These are phyloP conservation scores for Cheilosia vernalis DNA, from an alignment of 2,888 invertebrate species.

Conservation along the genomic window DNA sequence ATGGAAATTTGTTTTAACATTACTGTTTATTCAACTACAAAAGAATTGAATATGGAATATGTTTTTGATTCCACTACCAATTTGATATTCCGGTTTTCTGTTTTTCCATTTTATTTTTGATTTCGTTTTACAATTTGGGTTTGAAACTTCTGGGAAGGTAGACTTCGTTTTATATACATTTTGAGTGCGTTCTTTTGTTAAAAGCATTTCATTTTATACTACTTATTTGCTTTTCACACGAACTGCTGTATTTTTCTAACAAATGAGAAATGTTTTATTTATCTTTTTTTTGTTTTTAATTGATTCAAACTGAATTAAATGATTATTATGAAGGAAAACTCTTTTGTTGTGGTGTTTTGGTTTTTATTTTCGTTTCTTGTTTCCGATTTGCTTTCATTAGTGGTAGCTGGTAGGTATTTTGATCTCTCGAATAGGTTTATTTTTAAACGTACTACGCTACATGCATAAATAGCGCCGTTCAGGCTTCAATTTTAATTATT, in stretches of 20 bases:
- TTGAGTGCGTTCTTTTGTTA: neutral
- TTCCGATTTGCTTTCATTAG: conserved; percentile 11
- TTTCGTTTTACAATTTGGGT: conserved; percentile 30
- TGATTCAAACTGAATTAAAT: conserved; percentile 58
- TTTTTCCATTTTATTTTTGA: conserved; percentile 6
- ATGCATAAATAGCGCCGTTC: too few relatives aligned
- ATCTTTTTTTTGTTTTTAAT: conserved; percentile 14
- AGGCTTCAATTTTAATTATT: conserved; percentile 25
- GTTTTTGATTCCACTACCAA: conserved; percentile 12
- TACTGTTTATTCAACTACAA: conserved; percentile 6
- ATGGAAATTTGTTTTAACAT: conserved; percentile 16
- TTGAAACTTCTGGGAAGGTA: conserved; percentile 7
- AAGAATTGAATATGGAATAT: conserved; percentile 19
- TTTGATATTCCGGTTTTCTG: conserved; percentile 21
- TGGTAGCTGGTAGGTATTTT: conserved; percentile 5
- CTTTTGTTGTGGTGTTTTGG: conserved; percentile 26
- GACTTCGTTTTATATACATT: conserved; percentile 13
- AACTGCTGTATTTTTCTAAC: conserved; percentile 11
- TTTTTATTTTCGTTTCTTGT: conserved; percentile 20
- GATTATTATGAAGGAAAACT: conserved; percentile 23
- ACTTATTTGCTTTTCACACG: neutral
- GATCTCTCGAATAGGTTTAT: conserved; percentile 2
- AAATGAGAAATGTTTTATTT: conserved; percentile 10
- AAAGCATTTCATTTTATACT: neutral
- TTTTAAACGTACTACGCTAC: neutral